phyloP scores from a whole-genome alignment of 2,113 vertebrate species.

The Xerus inauris region DNA sequence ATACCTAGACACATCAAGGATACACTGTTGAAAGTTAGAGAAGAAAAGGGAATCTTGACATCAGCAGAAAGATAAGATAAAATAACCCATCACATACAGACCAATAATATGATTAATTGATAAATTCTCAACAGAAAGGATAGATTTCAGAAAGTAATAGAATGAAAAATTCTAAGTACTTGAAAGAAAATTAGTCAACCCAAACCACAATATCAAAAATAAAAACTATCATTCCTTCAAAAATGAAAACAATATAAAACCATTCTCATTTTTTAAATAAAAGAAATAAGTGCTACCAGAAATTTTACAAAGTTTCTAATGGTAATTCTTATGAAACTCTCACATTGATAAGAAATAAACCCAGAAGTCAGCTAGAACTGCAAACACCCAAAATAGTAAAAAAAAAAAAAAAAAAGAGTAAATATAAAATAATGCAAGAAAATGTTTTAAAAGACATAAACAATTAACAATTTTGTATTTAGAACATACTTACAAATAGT shows the following conservation, averaged over 20 bases:
- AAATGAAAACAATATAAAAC: background rate
- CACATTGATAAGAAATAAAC: background rate
- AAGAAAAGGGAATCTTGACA: background rate
- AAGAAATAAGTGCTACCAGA: background rate
- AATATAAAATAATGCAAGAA: background rate
- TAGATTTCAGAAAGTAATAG: background rate
- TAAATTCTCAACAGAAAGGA: background rate
- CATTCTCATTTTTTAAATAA: background rate
- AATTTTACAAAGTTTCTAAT: background rate
- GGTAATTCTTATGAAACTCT: background rate
- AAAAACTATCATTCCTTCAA: background rate
- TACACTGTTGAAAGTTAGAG: background rate
- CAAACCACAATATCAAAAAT: background rate
- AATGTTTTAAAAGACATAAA: background rate
- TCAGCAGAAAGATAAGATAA: background rate
- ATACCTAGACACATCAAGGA: background rate
- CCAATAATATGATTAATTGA: background rate
- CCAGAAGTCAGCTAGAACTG: background rate
- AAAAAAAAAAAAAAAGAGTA: background rate
- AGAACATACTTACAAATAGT: background rate
- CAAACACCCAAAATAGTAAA: background rate
- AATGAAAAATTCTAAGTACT: background rate
- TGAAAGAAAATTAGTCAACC: background rate
- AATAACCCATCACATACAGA: background rate
- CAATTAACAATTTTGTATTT: background rate